Evolutionary conservation across 1,140 invertebrate genomes (phyloP).

Genomic region (Drosophila nasuta): DNA sequence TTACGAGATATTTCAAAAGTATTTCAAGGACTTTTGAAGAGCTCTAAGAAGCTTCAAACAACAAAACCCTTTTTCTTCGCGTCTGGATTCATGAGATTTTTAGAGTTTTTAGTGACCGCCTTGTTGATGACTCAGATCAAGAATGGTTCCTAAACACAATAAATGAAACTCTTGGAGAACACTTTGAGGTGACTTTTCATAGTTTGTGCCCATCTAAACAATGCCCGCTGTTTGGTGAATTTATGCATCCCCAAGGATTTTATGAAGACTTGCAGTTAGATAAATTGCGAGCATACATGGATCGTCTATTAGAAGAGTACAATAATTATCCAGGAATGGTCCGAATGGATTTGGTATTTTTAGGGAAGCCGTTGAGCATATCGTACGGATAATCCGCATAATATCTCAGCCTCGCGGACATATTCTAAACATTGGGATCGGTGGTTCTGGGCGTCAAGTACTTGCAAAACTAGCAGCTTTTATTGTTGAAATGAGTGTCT

Average conservation of each 20-base stretch:
- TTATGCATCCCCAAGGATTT: slow-evolving; percentile 90
- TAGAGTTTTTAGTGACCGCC: slow-evolving; percentile 92
- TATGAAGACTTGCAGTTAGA: slow-evolving; percentile 90
- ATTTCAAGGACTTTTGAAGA: slow-evolving; percentile 90
- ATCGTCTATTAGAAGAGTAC: slow-evolving; percentile 91
- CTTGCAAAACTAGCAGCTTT: slow-evolving; percentile 91
- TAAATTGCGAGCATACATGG: slow-evolving; percentile 88
- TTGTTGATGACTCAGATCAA: slow-evolving; percentile 91
- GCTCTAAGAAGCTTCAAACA: slow-evolving; percentile 90
- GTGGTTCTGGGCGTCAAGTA: slow-evolving; percentile 94
- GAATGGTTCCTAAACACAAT: slow-evolving; percentile 91
- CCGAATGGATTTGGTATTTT: slow-evolving; percentile 93
- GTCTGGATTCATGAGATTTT: slow-evolving; percentile 94
- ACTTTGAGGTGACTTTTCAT: slow-evolving; percentile 92
- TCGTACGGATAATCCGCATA: slow-evolving; percentile 92
- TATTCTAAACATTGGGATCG: slow-evolving; percentile 93
- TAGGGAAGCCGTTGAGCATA: slow-evolving; percentile 93
- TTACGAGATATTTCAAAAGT: slow-evolving; percentile 93
- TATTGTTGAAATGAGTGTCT: slow-evolving; percentile 91
- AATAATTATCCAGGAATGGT: slow-evolving; percentile 91
- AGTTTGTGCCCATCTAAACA: slow-evolving; percentile 91
- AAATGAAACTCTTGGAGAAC: slow-evolving; percentile 89
- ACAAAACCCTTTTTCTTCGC: slow-evolving; percentile 89
- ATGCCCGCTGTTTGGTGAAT: slow-evolving; percentile 91
- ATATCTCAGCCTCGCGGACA: slow-evolving; percentile 93